Conservation (phyloP, 2,113 vertebrate species). For the Rousettus leschenaultii region DNA sequence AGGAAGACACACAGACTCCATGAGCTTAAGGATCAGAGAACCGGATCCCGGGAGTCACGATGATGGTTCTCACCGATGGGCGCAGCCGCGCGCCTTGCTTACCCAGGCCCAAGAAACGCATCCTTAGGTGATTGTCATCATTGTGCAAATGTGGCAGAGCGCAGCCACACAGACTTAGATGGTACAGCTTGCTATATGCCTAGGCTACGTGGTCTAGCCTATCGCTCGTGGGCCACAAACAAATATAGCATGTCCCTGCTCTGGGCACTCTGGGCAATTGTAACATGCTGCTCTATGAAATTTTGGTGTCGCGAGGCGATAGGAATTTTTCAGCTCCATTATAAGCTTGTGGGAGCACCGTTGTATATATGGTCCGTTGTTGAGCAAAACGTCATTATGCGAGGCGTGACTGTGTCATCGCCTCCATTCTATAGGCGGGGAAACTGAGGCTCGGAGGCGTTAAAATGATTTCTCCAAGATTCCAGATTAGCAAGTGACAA, state of each 20-base stretch:
- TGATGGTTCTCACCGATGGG: neutral
- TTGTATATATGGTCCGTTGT: neutral
- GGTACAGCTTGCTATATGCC: neutral
- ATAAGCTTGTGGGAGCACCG: neutral
- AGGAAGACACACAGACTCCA: too few species aligned
- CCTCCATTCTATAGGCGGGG: neutral
- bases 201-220: neutral
- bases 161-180: accelerated
- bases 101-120: neutral
- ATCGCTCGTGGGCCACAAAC: accelerated
- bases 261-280: neutral
- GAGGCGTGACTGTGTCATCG: neutral
- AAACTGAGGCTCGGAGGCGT: neutral
- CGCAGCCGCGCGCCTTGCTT: neutral
- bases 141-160: neutral
- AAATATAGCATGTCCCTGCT: neutral
- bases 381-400: neutral
- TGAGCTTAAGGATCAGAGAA: neutral
- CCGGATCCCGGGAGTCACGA: neutral
- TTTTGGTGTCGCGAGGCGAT: neutral
- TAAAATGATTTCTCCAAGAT: neutral
- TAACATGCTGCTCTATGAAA: neutral
- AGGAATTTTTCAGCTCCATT: neutral
- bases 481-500: neutral
- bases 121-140: accelerated